Base-by-base conservation (phyloP, 2,888 invertebrate species). In the Villa cingulata region DNA sequence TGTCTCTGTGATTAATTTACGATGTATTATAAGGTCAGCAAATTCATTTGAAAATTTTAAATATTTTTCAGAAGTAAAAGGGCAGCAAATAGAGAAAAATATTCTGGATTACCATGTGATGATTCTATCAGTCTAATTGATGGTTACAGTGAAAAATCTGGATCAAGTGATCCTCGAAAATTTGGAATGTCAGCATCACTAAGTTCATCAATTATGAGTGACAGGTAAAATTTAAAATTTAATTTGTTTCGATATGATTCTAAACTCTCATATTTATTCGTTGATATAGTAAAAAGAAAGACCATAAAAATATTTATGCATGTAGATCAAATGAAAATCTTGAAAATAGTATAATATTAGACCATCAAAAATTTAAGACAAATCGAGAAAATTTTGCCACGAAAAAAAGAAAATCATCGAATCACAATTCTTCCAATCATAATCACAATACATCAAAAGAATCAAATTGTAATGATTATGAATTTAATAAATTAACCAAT, bases 71-170 rank as follows among this genome's bases (percentile, higher is more conserved):
- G 69, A 73, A 71, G 73, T 2, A 73, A 73, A 58, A 70, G 82
- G 37, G 74, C 78, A 1, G 72, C 78, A 46, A 78, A 77, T 34
- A 76, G 82, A 43, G 83, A 83, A 54, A 83, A 82, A 61, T 80
- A 81, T 52, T 77, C 78, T 23, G 52, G 51, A 19, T 37, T 51
- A 3, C 53, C 51, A 32, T 53, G 51, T 39, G 54, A 52, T 18
- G 54, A 54, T 3, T 50, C 48, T 16, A 51, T 51, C 36, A 60
- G 58, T 48, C 46, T 56, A 34, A 57, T 58, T 52, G 63, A 62
- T 57, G 56, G 44, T 43, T 46, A 27, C 18, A 38, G 39, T 15
- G 19, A 16, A 37, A 55, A 55, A 54, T 50, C 47, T 46, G 52
- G 37, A 49, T 51, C 52, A 37, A 45, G 49, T 16, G 50, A 51